A percentile compares a stretch with the other conserved stretches of the same genome.
Evolutionary conservation across 2,888 invertebrate genomes (phyloP).

Genomic region (Athrips mouffetella): DNA sequence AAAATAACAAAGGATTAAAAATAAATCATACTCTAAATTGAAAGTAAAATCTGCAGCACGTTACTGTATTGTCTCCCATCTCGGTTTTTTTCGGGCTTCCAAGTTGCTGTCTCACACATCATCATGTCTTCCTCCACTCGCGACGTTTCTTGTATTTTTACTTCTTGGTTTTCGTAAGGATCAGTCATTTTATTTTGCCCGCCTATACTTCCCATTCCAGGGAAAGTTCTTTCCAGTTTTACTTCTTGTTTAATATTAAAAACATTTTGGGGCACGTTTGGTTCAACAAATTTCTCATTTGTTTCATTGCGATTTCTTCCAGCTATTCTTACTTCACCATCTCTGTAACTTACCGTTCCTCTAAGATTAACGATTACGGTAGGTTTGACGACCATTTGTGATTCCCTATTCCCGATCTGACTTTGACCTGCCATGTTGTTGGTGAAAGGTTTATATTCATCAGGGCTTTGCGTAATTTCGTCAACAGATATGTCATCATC

Average conservation of each 20-base stretch:
- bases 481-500: conserved; percentile 31
- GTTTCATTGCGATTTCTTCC: conserved; percentile 41
- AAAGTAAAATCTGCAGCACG: conserved; percentile 57
- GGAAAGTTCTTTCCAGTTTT: conserved; percentile 46
- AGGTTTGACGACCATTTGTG: conserved; percentile 68
- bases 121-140: conserved; percentile 54
- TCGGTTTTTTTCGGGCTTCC: conserved; percentile 35
- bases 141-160: conserved; percentile 36
- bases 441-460: conserved; percentile 38
- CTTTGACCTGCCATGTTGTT: conserved; percentile 67
- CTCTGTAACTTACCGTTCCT: conserved; percentile 58
- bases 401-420: conserved; percentile 68
- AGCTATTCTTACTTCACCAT: conserved; percentile 59
- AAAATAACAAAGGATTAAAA: too few relatives aligned
- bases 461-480: conserved; percentile 23
- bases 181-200: conserved; percentile 8
- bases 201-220: conserved; percentile 18
- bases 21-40: conserved; percentile 25
- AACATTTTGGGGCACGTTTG: conserved; percentile 47
- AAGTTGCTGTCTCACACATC: conserved; percentile 54
- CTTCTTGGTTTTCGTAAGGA: conserved; percentile 37
- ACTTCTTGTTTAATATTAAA: conserved; percentile 72
- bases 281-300: conserved; percentile 24
- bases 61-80: conserved; percentile 42
- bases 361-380: conserved; percentile 70